A percentile compares a stretch with the other conserved stretches of the same genome.
phyloP scores from a whole-genome alignment of 2,797 vertebrate species.

The Pristis pectinata region DNA sequence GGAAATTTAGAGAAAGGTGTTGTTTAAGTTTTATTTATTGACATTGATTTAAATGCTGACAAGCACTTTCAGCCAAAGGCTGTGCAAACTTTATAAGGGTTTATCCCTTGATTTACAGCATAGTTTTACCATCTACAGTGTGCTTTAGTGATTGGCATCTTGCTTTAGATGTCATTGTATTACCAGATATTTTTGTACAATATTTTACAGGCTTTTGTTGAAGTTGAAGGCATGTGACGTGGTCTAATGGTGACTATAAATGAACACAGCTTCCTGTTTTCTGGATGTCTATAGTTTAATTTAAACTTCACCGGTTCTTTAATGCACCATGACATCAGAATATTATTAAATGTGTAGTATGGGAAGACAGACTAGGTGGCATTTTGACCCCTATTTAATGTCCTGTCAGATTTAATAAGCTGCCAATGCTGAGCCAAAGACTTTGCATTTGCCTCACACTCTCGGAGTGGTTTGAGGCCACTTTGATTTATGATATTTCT shows the following conservation, averaged over 20 bases:
- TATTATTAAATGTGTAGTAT: slow-evolving; percentile 40
- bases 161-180: background rate
- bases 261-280: background rate
- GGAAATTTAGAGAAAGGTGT: background rate
- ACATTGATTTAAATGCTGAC: background rate
- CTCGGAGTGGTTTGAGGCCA: background rate
- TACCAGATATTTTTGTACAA: background rate
- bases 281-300: background rate
- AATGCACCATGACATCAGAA: slow-evolving; percentile 42
- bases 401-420: slow-evolving; percentile 39
- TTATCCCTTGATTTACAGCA: background rate
- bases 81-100: background rate
- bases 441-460: background rate
- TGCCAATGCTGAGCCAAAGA: slow-evolving; percentile 38
- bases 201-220: too few species aligned
- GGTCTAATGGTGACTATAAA: background rate
- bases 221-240: background rate
- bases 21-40: too few species aligned
- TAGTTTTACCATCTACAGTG: background rate
- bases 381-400: slow-evolving; percentile 43
- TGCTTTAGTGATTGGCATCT: background rate
- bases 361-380: slow-evolving; percentile 39
- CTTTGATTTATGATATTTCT: background rate
- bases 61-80: background rate
- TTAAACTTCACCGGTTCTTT: slow-evolving; percentile 34